Evolutionary conservation across 1,140 invertebrate genomes (phyloP).

Genomic region (Diachasma alloeum): DNA sequence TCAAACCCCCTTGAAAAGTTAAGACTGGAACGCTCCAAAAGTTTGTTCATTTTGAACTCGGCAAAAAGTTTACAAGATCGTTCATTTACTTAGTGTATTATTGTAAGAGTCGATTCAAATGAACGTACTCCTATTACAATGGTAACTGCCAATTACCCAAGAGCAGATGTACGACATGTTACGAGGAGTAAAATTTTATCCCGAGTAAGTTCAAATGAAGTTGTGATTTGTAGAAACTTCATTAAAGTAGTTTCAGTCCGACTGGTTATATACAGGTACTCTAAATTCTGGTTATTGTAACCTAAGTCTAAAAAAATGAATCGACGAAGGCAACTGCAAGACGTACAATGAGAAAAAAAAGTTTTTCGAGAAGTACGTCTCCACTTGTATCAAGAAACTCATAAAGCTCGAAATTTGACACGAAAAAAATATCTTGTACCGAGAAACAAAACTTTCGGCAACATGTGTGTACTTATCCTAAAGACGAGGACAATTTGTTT

Average conservation of each 20-base stretch:
- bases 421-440: too few species aligned
- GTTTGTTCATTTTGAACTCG: constrained; percentile 19
- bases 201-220: neutral
- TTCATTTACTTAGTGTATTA: constrained; percentile 6
- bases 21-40: neutral
- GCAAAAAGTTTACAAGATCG: constrained; percentile 11
- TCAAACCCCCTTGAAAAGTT: neutral
- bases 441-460: too few species aligned
- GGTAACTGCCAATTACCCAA: neutral
- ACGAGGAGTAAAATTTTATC: neutral
- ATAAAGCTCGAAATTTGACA: too few species aligned
- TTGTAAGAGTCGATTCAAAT: constrained; percentile 13
- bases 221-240: neutral
- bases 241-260: neutral
- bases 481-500: too few species aligned
- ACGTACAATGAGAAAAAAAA: too few species aligned
- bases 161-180: neutral
- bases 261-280: neutral
- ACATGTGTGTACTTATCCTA: too few species aligned
- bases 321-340: too few species aligned
- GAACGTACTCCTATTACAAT: neutral
- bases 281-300: neutral
- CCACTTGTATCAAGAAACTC: too few species aligned
- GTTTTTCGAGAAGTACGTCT: too few species aligned
- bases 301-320: neutral